Evolutionary conservation across 2,888 invertebrate species (phyloP).

Genomic region (Dendrolimus pini): DNA sequence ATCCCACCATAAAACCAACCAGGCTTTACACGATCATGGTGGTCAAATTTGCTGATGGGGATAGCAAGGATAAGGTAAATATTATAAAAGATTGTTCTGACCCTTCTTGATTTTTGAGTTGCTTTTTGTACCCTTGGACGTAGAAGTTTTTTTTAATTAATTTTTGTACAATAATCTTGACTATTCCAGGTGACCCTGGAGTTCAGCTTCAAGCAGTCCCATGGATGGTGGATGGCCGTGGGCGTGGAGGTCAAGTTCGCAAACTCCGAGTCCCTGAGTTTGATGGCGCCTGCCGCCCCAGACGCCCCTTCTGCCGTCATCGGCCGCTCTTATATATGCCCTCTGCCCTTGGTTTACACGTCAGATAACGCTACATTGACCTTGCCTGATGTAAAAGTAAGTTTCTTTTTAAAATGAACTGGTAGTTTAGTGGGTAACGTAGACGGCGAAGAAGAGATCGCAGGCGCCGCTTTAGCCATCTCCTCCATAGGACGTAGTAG

Average conservation of each 20-base stretch:
- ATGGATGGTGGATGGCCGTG: slow-evolving; percentile 73
- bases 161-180: too few species aligned
- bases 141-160: too few species aligned
- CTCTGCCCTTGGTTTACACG: slow-evolving; percentile 62
- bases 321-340: slow-evolving; percentile 75
- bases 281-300: slow-evolving; percentile 55
- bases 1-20: slow-evolving; percentile 58
- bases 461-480: too few species aligned
- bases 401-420: background rate
- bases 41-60: slow-evolving; percentile 55
- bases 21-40: slow-evolving; percentile 61
- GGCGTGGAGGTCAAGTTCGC: slow-evolving; percentile 74
- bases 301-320: slow-evolving; percentile 68
- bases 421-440: too few species aligned
- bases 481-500: too few species aligned
- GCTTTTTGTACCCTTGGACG: too few species aligned
- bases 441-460: too few species aligned
- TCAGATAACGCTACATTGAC: slow-evolving; percentile 63
- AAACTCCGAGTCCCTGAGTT: slow-evolving; percentile 41
- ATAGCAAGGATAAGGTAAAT: slow-evolving; percentile 50
- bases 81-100: background rate
- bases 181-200: slow-evolving; percentile 65
- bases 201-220: slow-evolving; percentile 72
- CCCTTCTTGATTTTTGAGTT: too few species aligned
- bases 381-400: slow-evolving; percentile 71